These are phyloP conservation scores for Brachionus calyciflorus DNA, from an alignment of 1,140 invertebrate species.

Conservation along the genomic window DNA sequence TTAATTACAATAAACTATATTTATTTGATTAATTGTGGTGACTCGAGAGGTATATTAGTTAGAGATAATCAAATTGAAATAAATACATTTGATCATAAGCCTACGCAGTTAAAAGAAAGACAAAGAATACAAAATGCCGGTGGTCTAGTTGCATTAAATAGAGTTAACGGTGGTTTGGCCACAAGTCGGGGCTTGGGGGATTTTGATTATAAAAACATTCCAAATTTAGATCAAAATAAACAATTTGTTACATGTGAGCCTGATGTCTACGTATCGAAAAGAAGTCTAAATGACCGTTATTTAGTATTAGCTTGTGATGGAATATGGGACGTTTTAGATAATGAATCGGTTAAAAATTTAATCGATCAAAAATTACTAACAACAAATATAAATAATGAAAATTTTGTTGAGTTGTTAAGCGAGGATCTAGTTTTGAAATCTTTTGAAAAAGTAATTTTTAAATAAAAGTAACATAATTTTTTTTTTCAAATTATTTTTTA, in stretches of 20 bases:
- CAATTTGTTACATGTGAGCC: conserved; percentile 96
- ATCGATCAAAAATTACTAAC: conserved; percentile 81
- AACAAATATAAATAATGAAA: conserved; percentile 79
- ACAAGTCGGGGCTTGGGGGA: conserved; percentile 92
- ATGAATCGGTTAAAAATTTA: conserved; percentile 80
- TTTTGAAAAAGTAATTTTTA: conserved; percentile 44
- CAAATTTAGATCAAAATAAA: conserved; percentile 76
- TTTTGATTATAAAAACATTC: conserved; percentile 91
- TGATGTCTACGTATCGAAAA: conserved; percentile 75
- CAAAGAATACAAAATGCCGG: conserved; percentile 77
- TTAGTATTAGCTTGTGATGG: conserved; percentile 94
- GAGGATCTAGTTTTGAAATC: conserved; percentile 92
- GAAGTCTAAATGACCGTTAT: conserved; percentile 94
- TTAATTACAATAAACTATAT: conserved; percentile 78
- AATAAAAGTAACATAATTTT: neutral
- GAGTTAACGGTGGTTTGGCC: conserved; percentile 92
- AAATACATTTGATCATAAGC: conserved; percentile 93
- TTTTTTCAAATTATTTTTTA: conserved; percentile 46
- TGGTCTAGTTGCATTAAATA: conserved; percentile 91
- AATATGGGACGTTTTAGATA: conserved; percentile 97
- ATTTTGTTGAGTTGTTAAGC: conserved; percentile 94
- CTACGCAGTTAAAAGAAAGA: conserved; percentile 78
- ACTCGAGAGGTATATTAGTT: conserved; percentile 81
- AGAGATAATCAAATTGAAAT: conserved; percentile 78
- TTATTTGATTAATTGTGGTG: conserved; percentile 81